phyloP scores from a whole-genome alignment of 1,140 invertebrate species.

The Patella vulgata region DNA sequence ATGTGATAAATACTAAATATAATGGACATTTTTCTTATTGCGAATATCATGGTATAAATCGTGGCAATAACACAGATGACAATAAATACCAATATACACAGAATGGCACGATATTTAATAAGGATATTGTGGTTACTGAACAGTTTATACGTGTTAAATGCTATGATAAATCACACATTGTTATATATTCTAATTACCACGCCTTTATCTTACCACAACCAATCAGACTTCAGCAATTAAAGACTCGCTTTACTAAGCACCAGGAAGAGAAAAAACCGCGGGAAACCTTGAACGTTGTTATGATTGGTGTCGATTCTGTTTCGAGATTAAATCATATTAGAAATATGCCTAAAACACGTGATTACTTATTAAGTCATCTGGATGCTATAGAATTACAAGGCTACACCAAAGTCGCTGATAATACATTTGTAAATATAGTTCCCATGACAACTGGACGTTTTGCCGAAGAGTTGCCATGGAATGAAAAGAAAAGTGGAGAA shows the following conservation, averaged over 20 bases:
- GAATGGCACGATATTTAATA: conserved; percentile 13
- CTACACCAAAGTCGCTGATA: conserved; percentile 65
- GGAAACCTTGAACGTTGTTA: conserved; percentile 71
- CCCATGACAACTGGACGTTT: conserved; percentile 62
- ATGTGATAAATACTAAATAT: conserved; percentile 39
- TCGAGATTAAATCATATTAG: conserved; percentile 86
- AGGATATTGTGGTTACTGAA: conserved; percentile 31
- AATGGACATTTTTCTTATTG: conserved; percentile 58
- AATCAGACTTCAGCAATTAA: conserved; percentile 57
- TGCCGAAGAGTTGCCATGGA: conserved; percentile 62
- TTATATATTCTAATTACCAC: conserved; percentile 58
- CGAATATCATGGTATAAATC: conserved; percentile 56
- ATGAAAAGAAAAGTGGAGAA: conserved; percentile 45
- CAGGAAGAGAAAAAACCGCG: conserved; percentile 18
- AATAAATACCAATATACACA: conserved; percentile 22
- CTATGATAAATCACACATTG: conserved; percentile 57
- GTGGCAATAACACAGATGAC: conserved; percentile 29
- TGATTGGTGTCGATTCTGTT: conserved; percentile 86
- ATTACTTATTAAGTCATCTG: conserved; percentile 68
- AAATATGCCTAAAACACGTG: conserved; percentile 79
- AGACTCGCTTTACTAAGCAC: conserved; percentile 25
- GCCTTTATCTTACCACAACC: conserved; percentile 62
- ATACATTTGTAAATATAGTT: conserved; percentile 65
- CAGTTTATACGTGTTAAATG: conserved; percentile 59
- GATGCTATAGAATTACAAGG: conserved; percentile 57